Evolutionary conservation across 1,140 invertebrate genomes (phyloP), one percentile per base, ranked within the genome.

Genomic region (Oscheius sp.): DNA sequence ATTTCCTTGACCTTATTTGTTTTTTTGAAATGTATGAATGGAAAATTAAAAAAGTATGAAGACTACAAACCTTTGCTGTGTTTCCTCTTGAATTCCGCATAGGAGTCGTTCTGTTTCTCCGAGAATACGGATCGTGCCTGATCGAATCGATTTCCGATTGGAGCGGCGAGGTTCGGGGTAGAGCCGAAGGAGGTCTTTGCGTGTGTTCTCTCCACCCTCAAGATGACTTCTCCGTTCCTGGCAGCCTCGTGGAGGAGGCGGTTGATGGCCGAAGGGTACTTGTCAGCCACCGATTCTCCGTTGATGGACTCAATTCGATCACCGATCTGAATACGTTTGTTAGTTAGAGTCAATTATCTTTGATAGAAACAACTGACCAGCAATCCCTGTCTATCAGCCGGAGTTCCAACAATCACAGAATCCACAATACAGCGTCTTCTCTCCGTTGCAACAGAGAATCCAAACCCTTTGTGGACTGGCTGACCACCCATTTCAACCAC

Each of bases 261-360:
- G 13, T 80, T 77, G 4, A 86, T 81, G 52, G 84, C 79, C n/a
- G 79, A 76, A 15, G 83, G 78, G 38, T 83, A 83, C 72, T 84
- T 76, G 32, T 74, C 72, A 0, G 73, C 58, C 18, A 76, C 71
- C 20, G 32, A 79, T 36, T 79, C 74, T 23, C 82, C 81, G 72
- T 87, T 86, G 31, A 87, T 80, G 10, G 77, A 46, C 4, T 84
- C 15, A 20, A 87, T 79, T 35, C 83, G 78, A 75, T 87, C 86
- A 31, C 80, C 80, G 20, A 70, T 64, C 69, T 81, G 72, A 29
- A 76, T 29, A 62, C 34, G 23, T 36, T n/a, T 10, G 38, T 7
- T n/a, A 42, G 38, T 10, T 42, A n/a, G 38, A 42, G 38, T n/a
- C n/a, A n/a, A n/a, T n/a, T n/a, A n/a, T n/a, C n/a, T n/a, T n/a